Conservation (phyloP, 2,888 invertebrate species). For the Lissocephala sabroskyi region DNA sequence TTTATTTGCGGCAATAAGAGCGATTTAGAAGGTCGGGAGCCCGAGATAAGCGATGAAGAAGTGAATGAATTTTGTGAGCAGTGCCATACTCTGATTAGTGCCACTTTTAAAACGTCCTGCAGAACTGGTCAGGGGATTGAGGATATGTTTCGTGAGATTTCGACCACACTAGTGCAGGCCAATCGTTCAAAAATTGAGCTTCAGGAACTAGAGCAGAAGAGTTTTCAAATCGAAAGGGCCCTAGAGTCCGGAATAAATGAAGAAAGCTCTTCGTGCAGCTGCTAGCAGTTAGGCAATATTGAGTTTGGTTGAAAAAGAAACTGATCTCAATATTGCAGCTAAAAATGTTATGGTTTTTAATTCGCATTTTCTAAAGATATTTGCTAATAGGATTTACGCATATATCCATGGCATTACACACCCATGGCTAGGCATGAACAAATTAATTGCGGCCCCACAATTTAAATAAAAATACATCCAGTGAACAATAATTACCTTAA, state of each 20-base stretch:
- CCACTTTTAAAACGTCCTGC: slow-evolving; percentile 91
- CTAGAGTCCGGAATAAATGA: slow-evolving; percentile 74
- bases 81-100: slow-evolving; percentile 91
- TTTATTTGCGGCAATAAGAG: slow-evolving; percentile 94
- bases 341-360: too few species aligned
- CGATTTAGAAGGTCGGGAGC: slow-evolving; percentile 82
- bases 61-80: slow-evolving; percentile 94
- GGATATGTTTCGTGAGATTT: slow-evolving; percentile 93
- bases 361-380: too few species aligned
- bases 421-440: too few species aligned
- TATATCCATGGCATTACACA: too few species aligned
- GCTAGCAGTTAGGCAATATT: slow-evolving; percentile 70
- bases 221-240: slow-evolving; percentile 81
- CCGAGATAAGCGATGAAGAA: slow-evolving; percentile 87
- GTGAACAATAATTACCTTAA: too few species aligned
- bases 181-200: slow-evolving; percentile 88
- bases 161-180: slow-evolving; percentile 83
- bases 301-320: slow-evolving; percentile 57
- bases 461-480: too few species aligned
- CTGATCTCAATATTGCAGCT: slow-evolving; percentile 39
- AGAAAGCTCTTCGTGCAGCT: slow-evolving; percentile 64
- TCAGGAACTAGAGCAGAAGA: slow-evolving; percentile 84
- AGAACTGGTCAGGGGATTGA: slow-evolving; percentile 89
- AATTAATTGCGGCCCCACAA: too few species aligned
- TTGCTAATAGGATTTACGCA: too few species aligned